Evolutionary conservation across 1,140 invertebrate species (phyloP).

Genomic region (Lamellibrachia luymesi): DNA sequence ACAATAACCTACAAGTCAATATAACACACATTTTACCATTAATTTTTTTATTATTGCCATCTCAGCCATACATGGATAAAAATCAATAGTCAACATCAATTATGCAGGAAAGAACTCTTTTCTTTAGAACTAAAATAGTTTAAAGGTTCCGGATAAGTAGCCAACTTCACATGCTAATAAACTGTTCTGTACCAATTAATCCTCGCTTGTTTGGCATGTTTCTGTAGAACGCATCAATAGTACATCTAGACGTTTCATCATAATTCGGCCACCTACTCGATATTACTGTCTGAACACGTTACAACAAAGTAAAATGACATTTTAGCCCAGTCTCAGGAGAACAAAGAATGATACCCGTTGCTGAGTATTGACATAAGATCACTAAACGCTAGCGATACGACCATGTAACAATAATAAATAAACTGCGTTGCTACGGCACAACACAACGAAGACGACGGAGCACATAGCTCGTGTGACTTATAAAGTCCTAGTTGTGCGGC

Average conservation of each 20-base stretch:
- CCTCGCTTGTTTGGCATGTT: background rate
- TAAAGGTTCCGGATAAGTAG: background rate
- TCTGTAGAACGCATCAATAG: background rate
- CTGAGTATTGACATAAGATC: background rate
- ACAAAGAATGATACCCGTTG: background rate
- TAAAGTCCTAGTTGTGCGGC: background rate
- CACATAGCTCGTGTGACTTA: background rate
- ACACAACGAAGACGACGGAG: background rate
- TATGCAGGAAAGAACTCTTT: background rate
- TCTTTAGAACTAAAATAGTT: background rate
- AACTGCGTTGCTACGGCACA: background rate
- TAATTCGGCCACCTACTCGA: background rate
- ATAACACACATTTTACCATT: background rate
- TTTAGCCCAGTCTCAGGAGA: background rate
- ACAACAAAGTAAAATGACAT: background rate
- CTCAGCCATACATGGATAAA: background rate
- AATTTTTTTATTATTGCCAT: constrained; percentile 2
- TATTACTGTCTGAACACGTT: background rate
- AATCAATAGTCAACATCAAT: background rate
- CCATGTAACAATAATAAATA: background rate
- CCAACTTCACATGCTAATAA: background rate
- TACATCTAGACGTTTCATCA: background rate
- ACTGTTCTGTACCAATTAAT: background rate
- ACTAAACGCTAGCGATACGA: background rate
- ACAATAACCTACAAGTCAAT: background rate